Base-by-base conservation (phyloP, 2,113 vertebrate species). In the Struthidea cinerea region DNA sequence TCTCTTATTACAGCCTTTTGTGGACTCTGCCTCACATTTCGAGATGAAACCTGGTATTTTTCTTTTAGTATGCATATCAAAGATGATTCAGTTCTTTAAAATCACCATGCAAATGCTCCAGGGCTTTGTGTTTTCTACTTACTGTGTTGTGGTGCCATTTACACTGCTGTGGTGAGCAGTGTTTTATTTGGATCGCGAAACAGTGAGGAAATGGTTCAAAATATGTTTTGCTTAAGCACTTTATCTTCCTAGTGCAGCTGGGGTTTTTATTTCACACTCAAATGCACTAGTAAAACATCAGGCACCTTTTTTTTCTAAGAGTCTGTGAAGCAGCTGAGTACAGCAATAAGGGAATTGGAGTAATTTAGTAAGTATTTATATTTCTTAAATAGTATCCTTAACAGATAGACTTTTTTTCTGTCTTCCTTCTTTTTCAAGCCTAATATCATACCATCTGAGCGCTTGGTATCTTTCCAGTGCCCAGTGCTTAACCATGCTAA, bases 191-290 rank as follows among this genome's bases (percentile, higher is more conserved):
- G 44, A 71, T 84, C 21, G 5, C 6, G 6, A 53, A 95, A 90
- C 1, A 1, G 16, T 61, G 44, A 91, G 64, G 69, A 83, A 92
- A 87, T 68, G 30, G 57, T 93, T 81, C 23, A 56, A 84, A 87
- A 65, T 84, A 56, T 21, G 33, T 91, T 92, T 87, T 87, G 39
- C 78, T 82, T 93, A 82, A 84, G 84, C 37, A 89, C 41, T 95
- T 97, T 94, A 94, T 97, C 94, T 94, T 93, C 19, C 49, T 79
- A 42, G 37, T 87, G 74, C 94, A 95, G 95, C 73, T 93, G 91
- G 41, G 76, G 53, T 12, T 84, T 91, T 95, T 96, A 95, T 87
- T 96, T 94, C 84, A 83, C 75, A 69, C 74, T 94, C 46, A 94
- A 68, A 76, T 79, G 69, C 35, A 50, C 69, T 89, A 82, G 61